These are phyloP conservation scores for Avahi laniger DNA, from an alignment of 2,797 vertebrate species.

Conservation along the genomic window DNA sequence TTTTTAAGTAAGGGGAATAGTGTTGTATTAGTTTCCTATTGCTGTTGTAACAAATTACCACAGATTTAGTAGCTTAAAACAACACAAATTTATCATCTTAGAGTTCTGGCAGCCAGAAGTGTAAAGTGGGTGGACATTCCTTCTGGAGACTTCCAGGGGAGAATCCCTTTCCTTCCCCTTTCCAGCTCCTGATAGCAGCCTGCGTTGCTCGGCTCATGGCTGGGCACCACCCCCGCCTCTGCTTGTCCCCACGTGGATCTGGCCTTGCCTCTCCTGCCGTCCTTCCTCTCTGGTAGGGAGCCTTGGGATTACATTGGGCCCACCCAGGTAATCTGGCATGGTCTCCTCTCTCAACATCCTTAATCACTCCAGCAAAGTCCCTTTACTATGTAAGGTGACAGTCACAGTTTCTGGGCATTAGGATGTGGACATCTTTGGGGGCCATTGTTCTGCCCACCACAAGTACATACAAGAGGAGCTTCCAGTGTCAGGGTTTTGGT, in stretches of 20 bases:
- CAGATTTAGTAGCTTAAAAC: neutral
- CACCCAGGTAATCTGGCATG: no score
- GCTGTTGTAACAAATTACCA: neutral
- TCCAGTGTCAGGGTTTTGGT: neutral
- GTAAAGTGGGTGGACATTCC: neutral
- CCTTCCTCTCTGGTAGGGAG: neutral
- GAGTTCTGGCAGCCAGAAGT: neutral
- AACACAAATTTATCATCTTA: neutral
- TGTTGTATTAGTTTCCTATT: neutral
- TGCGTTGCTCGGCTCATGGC: neutral
- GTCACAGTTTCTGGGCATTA: no score
- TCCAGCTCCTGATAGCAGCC: neutral
- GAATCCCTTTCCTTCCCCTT: neutral
- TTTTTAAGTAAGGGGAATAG: neutral
- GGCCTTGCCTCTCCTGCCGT: neutral
- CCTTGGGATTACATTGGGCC: no score
- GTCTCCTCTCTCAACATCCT: neutral
- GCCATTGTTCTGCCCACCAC: neutral
- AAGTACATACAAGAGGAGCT: no score
- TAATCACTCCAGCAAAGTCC: neutral
- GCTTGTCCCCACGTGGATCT: accelerated
- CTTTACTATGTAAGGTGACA: no score
- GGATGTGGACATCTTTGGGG: accelerated
- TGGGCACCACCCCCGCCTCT: neutral
- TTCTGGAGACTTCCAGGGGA: neutral